Base-by-base conservation (phyloP, 2,797 vertebrate genomes). In the Siniperca obscura region DNA sequence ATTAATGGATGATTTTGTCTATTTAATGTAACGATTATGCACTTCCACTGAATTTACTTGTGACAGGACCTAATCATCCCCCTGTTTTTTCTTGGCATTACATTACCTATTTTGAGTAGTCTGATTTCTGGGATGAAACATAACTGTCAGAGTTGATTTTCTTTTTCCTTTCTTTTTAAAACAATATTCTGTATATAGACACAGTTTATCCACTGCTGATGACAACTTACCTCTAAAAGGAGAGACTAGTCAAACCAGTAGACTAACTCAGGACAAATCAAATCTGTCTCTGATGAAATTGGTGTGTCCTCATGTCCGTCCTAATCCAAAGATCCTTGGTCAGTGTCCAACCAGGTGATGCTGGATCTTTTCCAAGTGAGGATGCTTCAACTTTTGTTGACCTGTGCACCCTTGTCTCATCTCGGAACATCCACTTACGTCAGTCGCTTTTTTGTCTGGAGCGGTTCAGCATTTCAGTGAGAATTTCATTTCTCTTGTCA, bases 211-310 rank as follows among this genome's bases (percentile, higher is more conserved):
- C 7, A 66, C 7, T 19, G 34, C 25, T 50, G 6, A 73, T 53
- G 19, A 65, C 27, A 50, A 76, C 90, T 85, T 86, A 91, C 91
- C 89, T 77, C 30, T 3, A 38, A 64, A 62, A 73, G 3, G 2
- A 59, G 30, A 40, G 7, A 75, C 36, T 11, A 27, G 64, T 66
- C 40, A 57, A 66, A 65, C 11, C 62, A 61, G 48, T 4, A 34
- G 56, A 55, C 57, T 7, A 52, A 77, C 42, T 27, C 6, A 30
- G 8, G 22, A 50, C 14, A 50, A 52, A 22, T 84, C 22, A 81
- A 30, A 62, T 59, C 44, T 65, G 62, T 57, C 3, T 68, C 44
- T 69, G 59, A 57, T 79, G 44, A 83, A 70, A 77, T 36, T 65
- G 34, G 12, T n/a, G 30, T 36, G 56, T 80, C 78, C 53, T 89